These are phyloP conservation scores for Mantis religiosa DNA, from an alignment of 2,888 invertebrate genomes.

Conservation along the genomic window DNA sequence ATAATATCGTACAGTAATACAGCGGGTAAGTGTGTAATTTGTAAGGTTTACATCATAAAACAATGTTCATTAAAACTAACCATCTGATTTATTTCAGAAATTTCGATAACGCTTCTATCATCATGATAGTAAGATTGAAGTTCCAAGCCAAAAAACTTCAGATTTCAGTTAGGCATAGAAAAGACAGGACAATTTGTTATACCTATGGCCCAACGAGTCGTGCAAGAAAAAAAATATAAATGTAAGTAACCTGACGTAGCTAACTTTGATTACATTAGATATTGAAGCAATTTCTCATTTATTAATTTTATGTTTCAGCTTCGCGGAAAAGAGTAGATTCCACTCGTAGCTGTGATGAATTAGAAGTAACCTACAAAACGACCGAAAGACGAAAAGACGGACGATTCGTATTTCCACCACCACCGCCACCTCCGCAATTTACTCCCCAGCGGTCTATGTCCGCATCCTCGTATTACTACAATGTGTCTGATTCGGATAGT, in stretches of 20 bases:
- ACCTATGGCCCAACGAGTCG: constrained; percentile 8
- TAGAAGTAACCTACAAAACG: neutral
- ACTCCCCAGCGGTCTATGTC: neutral
- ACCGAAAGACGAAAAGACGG: neutral
- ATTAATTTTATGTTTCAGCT: neutral
- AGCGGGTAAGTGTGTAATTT: neutral
- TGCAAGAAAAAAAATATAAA: neutral
- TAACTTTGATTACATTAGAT: neutral
- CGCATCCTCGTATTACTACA: neutral
- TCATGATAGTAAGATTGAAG: neutral
- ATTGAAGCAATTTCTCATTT: neutral
- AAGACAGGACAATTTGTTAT: neutral
- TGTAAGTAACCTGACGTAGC: neutral
- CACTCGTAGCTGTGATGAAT: neutral
- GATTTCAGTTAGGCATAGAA: neutral
- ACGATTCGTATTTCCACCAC: constrained; percentile 4
- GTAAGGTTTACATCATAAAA: no score
- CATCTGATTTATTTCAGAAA: neutral
- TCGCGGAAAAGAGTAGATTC: neutral
- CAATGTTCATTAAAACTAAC: neutral
- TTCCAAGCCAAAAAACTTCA: neutral
- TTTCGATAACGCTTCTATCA: neutral
- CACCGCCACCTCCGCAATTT: neutral
- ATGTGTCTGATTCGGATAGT: constrained; percentile 26
- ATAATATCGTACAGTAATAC: neutral